phyloP scores from a whole-genome alignment of 2,888 invertebrate species.

The Campaea margaritaria region DNA sequence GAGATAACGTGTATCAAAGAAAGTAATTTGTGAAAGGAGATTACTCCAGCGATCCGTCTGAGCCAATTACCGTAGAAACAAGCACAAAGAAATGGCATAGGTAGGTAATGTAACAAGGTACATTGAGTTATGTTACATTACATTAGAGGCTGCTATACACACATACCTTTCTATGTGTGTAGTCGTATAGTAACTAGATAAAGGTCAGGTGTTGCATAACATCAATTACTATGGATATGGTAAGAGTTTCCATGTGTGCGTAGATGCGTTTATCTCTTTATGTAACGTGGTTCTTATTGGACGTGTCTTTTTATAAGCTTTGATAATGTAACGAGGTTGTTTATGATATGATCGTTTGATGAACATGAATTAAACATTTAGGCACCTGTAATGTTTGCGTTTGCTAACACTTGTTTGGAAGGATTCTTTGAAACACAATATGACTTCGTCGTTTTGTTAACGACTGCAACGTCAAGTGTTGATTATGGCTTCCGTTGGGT shows the following conservation, averaged over 20 bases:
- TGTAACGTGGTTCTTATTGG: not conserved
- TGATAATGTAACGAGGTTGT: not conserved
- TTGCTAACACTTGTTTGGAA: not conserved
- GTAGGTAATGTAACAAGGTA: slow-evolving; percentile 37
- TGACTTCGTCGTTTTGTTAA: too few relatives aligned
- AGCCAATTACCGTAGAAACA: slow-evolving; percentile 50
- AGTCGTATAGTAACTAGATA: slow-evolving; percentile 46
- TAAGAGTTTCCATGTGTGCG: slow-evolving; percentile 5
- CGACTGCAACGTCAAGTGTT: too few relatives aligned
- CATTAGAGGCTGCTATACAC: slow-evolving; percentile 10
- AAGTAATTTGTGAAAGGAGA: slow-evolving; percentile 35
- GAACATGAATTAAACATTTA: slow-evolving; percentile 4
- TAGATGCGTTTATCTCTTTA: slow-evolving; percentile 46
- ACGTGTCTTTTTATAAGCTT: not conserved
- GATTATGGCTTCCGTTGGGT: too few relatives aligned
- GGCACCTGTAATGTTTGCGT: not conserved
- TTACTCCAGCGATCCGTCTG: slow-evolving; percentile 46
- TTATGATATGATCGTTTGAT: not conserved
- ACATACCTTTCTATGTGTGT: slow-evolving; percentile 13
- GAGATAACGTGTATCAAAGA: slow-evolving; percentile 23
- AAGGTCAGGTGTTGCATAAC: slow-evolving; percentile 65
- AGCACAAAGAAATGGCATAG: slow-evolving; percentile 35
- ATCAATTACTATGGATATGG: slow-evolving; percentile 28
- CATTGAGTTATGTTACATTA: slow-evolving; percentile 40
- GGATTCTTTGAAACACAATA: too few relatives aligned